phyloP scores from a whole-genome alignment of 1,140 invertebrate species.

The Neodiprion lecontei region DNA sequence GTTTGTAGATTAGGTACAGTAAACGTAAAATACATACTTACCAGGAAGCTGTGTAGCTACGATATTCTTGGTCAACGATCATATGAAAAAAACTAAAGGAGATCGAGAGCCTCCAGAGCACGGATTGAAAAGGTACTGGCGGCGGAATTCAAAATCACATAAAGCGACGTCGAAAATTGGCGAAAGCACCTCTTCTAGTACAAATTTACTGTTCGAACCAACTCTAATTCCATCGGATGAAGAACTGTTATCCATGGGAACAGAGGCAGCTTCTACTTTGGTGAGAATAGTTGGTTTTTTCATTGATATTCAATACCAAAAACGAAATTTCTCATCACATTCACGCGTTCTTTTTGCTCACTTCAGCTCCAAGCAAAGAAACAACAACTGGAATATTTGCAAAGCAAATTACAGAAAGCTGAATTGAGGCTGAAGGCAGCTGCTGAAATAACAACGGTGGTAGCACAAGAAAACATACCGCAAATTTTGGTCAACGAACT shows the following conservation, averaged over 20 bases:
- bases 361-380: background rate
- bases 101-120: constrained; percentile 28
- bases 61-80: constrained; percentile 26
- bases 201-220: background rate
- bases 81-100: constrained; percentile 26
- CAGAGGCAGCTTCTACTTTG: background rate
- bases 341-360: background rate
- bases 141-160: constrained; percentile 14
- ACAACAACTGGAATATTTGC: background rate
- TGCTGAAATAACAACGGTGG: background rate
- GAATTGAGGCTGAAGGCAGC: background rate
- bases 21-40: too few relatives aligned
- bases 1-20: too few relatives aligned
- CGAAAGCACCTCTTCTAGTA: background rate
- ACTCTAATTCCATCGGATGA: background rate
- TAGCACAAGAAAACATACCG: background rate
- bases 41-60: constrained; percentile 25
- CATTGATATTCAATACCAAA: background rate
- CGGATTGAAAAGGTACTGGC: constrained; percentile 28
- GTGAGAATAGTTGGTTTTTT: background rate
- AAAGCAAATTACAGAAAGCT: background rate
- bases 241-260: background rate
- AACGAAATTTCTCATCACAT: background rate
- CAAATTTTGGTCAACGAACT: background rate
- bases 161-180: background rate